A percentile compares a stretch with the other conserved stretches of the same genome.
Evolutionary conservation across 1,140 invertebrate species (phyloP).

Genomic region (Zaprionus lachaisei): DNA sequence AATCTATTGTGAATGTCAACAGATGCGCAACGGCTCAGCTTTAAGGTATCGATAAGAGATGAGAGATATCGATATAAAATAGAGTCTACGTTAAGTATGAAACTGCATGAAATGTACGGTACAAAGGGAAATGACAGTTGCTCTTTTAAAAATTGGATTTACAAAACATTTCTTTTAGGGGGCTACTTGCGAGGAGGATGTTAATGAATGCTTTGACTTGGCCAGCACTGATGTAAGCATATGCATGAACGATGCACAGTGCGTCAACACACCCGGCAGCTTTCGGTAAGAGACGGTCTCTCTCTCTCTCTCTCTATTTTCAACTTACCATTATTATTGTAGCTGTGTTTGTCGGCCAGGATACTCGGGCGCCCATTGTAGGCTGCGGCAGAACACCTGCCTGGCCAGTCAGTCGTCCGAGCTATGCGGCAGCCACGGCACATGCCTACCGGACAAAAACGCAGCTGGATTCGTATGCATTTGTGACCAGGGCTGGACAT

Average conservation of each 20-base stretch:
- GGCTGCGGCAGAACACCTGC: conserved; percentile 90
- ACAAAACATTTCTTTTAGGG: conserved; percentile 85
- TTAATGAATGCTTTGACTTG: conserved; percentile 93
- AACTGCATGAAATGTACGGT: no score
- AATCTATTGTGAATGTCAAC: no score
- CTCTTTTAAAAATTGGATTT: no score
- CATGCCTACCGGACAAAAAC: conserved; percentile 89
- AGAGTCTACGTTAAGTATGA: no score
- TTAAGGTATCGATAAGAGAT: no score
- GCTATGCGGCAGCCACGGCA: conserved; percentile 95
- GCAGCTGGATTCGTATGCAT: conserved; percentile 89
- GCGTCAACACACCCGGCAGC: conserved; percentile 91
- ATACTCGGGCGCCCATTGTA: conserved; percentile 93
- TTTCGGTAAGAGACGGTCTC: conserved; percentile 87
- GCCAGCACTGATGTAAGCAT: conserved; percentile 91
- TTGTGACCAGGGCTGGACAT: conserved; percentile 95
- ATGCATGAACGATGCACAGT: conserved; percentile 96
- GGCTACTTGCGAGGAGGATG: conserved; percentile 89
- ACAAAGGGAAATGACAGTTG: no score
- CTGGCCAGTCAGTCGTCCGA: conserved; percentile 88
- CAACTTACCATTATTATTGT: background rate
- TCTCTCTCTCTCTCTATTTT: background rate
- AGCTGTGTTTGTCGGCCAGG: conserved; percentile 92
- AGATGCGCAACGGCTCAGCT: no score
- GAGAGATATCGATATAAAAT: no score